phyloP scores from a whole-genome alignment of 2,888 invertebrate genomes.

The Drosophila kokeensis region DNA sequence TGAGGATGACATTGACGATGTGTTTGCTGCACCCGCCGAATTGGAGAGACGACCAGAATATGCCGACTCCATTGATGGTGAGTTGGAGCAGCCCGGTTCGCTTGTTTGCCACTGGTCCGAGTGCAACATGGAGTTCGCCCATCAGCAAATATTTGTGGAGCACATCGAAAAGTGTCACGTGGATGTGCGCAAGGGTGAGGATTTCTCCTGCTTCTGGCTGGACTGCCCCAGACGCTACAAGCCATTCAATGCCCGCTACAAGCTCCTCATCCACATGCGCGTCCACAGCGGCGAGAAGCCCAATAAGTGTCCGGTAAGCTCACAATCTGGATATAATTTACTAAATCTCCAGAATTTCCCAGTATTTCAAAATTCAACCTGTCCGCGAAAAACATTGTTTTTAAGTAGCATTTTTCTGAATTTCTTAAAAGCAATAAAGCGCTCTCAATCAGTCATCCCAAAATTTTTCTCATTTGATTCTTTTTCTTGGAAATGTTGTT shows the following conservation, averaged over 20 bases:
- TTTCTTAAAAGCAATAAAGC: neutral
- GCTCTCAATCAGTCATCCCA: neutral
- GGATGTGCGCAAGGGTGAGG: constrained; percentile 93
- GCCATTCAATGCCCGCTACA: constrained; percentile 98
- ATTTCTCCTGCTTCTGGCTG: constrained; percentile 97
- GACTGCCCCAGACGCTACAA: constrained; percentile 95
- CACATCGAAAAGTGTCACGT: constrained; percentile 95
- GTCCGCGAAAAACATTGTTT: neutral
- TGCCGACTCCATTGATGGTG: constrained; percentile 3
- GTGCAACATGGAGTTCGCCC: constrained; percentile 92
- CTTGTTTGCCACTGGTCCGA: constrained; percentile 92
- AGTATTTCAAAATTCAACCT: neutral
- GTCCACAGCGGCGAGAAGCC: constrained; percentile 99
- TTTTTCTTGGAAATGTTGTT: neutral
- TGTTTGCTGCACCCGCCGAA: constrained; percentile 49
- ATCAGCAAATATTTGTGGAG: constrained; percentile 91
- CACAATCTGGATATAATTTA: neutral
- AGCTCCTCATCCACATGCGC: constrained; percentile 94
- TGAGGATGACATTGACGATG: constrained; percentile 58
- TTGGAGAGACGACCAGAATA: constrained; percentile 2
- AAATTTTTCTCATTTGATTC: neutral
- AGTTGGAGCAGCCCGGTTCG: constrained; percentile 38
- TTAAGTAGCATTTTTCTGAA: neutral
- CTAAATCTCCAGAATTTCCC: neutral
- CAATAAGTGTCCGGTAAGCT: constrained; percentile 97